Conservation (phyloP, 1,140 invertebrate genomes). For the Copidosoma floridanum region DNA sequence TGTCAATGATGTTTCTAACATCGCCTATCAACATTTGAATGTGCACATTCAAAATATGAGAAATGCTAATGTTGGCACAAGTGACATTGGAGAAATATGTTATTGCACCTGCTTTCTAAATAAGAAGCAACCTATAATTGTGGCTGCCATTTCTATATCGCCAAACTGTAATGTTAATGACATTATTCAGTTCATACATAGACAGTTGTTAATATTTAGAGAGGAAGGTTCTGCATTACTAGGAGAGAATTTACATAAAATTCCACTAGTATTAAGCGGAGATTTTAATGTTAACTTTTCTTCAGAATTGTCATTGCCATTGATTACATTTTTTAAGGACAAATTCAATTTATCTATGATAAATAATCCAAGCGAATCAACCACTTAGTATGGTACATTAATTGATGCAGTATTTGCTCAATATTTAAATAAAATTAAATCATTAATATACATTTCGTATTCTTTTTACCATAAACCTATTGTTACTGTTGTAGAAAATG, state of each 20-base stretch:
- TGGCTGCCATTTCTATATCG: background rate
- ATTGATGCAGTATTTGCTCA: constrained; percentile 2
- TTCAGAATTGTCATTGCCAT: background rate
- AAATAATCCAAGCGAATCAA: background rate
- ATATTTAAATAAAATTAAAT: too few species aligned
- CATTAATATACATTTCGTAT: too few species aligned
- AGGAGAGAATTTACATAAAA: background rate
- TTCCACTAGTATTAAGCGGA: too few species aligned
- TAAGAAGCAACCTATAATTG: background rate
- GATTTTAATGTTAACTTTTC: too few species aligned
- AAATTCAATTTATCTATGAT: background rate
- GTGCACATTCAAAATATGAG: background rate
- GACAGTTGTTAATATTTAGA: background rate
- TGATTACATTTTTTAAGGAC: background rate
- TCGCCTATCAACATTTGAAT: background rate
- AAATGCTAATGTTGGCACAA: background rate
- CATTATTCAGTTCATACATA: background rate
- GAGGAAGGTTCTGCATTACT: background rate
- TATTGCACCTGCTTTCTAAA: background rate
- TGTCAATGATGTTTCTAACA: background rate
- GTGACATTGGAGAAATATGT: background rate
- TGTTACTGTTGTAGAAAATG: background rate
- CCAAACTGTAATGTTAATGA: background rate
- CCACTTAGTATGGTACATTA: background rate
- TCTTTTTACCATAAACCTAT: too few species aligned